These are phyloP conservation scores for Nycticryphes semicollaris DNA, from an alignment of 2,113 vertebrate species.

Conservation along the genomic window DNA sequence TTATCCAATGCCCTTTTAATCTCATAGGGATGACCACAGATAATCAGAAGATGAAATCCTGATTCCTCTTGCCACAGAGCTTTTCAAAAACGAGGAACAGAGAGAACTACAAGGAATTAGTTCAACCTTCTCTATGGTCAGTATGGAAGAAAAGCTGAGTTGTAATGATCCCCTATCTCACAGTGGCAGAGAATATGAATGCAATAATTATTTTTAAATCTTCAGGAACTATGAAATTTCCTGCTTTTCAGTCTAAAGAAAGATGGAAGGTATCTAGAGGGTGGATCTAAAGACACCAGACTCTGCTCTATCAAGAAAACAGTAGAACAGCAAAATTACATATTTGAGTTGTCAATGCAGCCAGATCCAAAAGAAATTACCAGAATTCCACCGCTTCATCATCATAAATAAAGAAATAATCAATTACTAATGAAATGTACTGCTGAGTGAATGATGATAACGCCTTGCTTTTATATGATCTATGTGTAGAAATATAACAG, in stretches of 20 bases:
- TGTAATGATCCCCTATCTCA: background rate
- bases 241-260: background rate
- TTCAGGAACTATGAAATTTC: background rate
- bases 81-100: slow-evolving; percentile 5
- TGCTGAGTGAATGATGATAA: background rate
- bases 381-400: background rate
- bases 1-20: slow-evolving; percentile 61
- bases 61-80: slow-evolving; percentile 28
- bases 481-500: background rate
- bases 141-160: background rate
- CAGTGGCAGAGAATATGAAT: background rate
- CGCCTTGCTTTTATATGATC: background rate
- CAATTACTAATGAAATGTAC: background rate
- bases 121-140: slow-evolving; percentile 2
- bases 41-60: slow-evolving; percentile 64
- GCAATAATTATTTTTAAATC: background rate
- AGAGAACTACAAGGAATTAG: slow-evolving; percentile 4
- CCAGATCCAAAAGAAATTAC: background rate
- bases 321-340: background rate
- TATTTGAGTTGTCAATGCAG: background rate
- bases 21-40: slow-evolving; percentile 42
- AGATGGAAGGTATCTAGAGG: background rate
- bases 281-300: background rate
- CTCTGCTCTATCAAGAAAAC: background rate
- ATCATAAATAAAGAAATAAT: background rate